A percentile compares a stretch with the other conserved stretches of the same genome.
These are phyloP conservation scores for Coendou prehensilis DNA, from an alignment of 2,797 vertebrate species.

Conservation along the genomic window DNA sequence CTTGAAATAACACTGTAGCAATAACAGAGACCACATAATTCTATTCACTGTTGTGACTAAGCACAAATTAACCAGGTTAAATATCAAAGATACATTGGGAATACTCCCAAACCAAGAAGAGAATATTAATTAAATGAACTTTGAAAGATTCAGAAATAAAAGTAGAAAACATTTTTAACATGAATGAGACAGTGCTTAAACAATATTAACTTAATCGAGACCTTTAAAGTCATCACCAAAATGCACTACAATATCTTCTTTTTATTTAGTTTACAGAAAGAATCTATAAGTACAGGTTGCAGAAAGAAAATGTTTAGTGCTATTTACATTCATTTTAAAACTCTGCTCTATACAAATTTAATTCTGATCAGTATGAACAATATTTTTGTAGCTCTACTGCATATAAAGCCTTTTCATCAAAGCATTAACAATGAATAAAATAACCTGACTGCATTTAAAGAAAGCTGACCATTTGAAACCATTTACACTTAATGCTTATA, in stretches of 20 bases:
- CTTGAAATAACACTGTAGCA: conserved; percentile 68
- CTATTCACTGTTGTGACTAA: conserved; percentile 44
- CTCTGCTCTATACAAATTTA: conserved; percentile 98
- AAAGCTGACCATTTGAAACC: conserved; percentile 91
- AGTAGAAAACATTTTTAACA: conserved; percentile 68
- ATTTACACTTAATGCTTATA: conserved; percentile 88
- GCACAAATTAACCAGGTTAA: conserved; percentile 69
- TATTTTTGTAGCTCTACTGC: conserved; percentile 95
- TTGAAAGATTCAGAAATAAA: conserved; percentile 65
- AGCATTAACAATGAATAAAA: conserved; percentile 92
- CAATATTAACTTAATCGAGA: conserved; percentile 78
- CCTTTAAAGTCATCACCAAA: conserved; percentile 84
- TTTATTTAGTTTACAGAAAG: conserved; percentile 98
- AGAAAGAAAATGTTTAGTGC: conserved; percentile 96
- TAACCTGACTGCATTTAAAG: conserved; percentile 93
- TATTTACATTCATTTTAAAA: conserved; percentile 99
- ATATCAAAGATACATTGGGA: conserved; percentile 33
- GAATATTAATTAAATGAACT: conserved; percentile 59
- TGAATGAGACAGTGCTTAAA: conserved; percentile 69
- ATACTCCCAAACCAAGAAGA: conserved; percentile 14
- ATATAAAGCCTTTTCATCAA: conserved; percentile 95
- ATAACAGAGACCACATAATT: conserved; percentile 63
- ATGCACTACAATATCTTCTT: conserved; percentile 92
- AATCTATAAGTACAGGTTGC: conserved; percentile 96
- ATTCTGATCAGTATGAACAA: conserved; percentile 98